Conservation (phyloP, 1,140 invertebrate genomes). For the Drosophila navojoa region DNA sequence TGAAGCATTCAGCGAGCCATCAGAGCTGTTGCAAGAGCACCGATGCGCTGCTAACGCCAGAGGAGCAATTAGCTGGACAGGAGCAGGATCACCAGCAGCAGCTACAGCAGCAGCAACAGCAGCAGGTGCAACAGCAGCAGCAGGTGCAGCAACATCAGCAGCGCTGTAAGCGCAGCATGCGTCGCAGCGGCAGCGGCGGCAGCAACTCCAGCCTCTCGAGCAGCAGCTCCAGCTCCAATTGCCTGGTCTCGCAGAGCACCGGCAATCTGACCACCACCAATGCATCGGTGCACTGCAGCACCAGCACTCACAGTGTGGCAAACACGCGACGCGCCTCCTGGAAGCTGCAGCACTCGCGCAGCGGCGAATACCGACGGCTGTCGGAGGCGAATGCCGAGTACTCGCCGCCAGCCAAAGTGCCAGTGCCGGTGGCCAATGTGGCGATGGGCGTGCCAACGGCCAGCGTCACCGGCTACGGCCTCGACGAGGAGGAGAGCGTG, state of each 20-base stretch:
- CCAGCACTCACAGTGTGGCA: constrained; percentile 56
- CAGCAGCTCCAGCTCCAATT: constrained; percentile 71
- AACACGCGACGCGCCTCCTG: constrained; percentile 66
- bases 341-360: constrained; percentile 71
- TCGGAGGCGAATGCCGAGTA: constrained; percentile 67
- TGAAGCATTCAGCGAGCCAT: constrained; percentile 75
- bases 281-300: constrained; percentile 63
- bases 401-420: constrained; percentile 66
- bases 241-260: constrained; percentile 62
- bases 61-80: constrained; percentile 36
- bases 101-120: constrained; percentile 2
- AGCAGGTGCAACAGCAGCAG: constrained; percentile 10
- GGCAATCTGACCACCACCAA: constrained; percentile 60
- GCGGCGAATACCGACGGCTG: constrained; percentile 69
- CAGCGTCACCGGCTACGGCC: constrained; percentile 31
- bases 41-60: constrained; percentile 64
- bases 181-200: constrained; percentile 48
- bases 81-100: constrained; percentile 13
- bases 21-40: constrained; percentile 79
- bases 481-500: constrained; percentile 67
- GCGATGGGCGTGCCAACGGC: constrained; percentile 26
- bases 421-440: constrained; percentile 20
- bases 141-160: constrained; percentile 13
- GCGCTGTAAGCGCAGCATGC: constrained; percentile 39
- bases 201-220: constrained; percentile 76